Evolutionary conservation across 2,888 invertebrate genomes (phyloP), one percentile per base, ranked within the genome.

Genomic region (Meliscaeva auricollis): DNA sequence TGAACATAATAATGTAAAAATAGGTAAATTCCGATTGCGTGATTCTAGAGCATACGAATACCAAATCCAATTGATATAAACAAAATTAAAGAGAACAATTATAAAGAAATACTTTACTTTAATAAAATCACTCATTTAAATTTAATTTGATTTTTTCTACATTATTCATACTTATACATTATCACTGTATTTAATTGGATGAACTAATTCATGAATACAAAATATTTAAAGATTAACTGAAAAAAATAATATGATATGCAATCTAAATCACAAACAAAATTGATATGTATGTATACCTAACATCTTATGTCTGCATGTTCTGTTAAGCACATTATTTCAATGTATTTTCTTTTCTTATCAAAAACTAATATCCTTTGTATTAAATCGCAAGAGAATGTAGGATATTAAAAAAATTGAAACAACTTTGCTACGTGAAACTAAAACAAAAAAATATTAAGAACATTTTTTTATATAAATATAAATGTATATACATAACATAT

Each of bases 121-220:
- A 44, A 69, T 75, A 64, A 83, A 58, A 15, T 69, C 35, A 69
- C 35, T 77, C 30, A 77, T 35, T 72, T 60, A 73, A 32, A 64
- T 11, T 68, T 68, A 22, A 26, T 52, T 68, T 81, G 38, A 11
- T 62, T 56, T 64, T 56, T 56, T 17, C 41, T 64, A 38, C 30
- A 50, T 74, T 70, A 50, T 48, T 66, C 54, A 78, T 70, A 38
- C 8, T 72, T 64, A 46, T 41, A 62, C 64, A 74, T 79, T 20
- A 70, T 50, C 56, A 74, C 64, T 58, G 62, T 75, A 70, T 44
- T 69, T 30, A 74, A 83, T 83, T 79, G 83, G 83, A 83, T 66
- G 41, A 64, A 70, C 15, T 75, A 84, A 79, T 84, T 84, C 30
- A 30, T 52, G 30, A 38, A 62, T n/a, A n/a, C 46, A 48, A 54